These are phyloP conservation scores for Drosophila ambigua DNA, from an alignment of 1,140 invertebrate species.

Conservation along the genomic window DNA sequence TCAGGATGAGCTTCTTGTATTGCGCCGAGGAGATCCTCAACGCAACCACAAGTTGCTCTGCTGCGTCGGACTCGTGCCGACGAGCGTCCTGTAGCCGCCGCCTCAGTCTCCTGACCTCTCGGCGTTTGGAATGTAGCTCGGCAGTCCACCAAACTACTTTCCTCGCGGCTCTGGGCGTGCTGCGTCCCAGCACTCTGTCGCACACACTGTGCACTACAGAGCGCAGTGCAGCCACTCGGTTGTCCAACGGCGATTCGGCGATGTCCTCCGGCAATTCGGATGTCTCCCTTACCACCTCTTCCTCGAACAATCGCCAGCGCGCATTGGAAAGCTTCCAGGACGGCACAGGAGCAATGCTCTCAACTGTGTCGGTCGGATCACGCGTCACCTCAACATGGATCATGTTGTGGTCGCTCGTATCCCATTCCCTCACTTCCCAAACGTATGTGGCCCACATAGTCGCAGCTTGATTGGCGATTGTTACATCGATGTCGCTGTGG, in stretches of 20 bases:
- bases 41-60: not conserved
- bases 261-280: not conserved
- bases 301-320: too few species aligned
- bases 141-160: too few species aligned
- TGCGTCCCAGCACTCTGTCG: constrained; percentile 1
- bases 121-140: too few species aligned
- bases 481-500: constrained; percentile 27
- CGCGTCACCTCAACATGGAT: not conserved
- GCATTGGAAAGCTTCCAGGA: too few species aligned
- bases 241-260: constrained; percentile 9
- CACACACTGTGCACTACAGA: too few species aligned
- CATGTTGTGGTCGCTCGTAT: not conserved
- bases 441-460: constrained; percentile 24
- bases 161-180: too few species aligned
- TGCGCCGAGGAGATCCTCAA: constrained; percentile 7
- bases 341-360: too few species aligned
- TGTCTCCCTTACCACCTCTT: not conserved
- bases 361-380: too few species aligned
- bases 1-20: constrained; percentile 32
- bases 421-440: constrained; percentile 29
- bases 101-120: constrained; percentile 16
- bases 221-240: constrained; percentile 1
- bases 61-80: not conserved
- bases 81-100: constrained; percentile 22
- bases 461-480: constrained; percentile 21